Evolutionary conservation across 2,888 invertebrate species (phyloP).

Genomic region (Perizoma flavofasciatum): DNA sequence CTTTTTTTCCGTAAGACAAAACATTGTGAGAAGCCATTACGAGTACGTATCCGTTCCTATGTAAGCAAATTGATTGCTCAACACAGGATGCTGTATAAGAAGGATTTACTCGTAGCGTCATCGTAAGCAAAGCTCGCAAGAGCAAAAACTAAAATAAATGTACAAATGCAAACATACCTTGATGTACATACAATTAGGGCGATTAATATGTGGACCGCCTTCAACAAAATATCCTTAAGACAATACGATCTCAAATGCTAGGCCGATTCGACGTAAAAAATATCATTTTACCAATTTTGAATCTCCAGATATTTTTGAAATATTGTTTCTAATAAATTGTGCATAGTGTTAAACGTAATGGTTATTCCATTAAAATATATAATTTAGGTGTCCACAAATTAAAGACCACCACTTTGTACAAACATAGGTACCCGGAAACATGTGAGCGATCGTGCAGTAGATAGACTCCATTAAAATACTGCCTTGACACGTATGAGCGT

Average conservation of each 20-base stretch:
- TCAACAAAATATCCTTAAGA: too few species aligned
- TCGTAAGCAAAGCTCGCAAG: conserved; percentile 34
- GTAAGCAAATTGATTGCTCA: conserved; percentile 21
- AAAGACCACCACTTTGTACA: conserved; percentile 18
- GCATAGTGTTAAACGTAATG: too few species aligned
- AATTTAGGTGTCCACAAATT: too few species aligned
- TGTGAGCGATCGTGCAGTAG: conserved; percentile 38
- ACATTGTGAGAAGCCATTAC: conserved; percentile 36
- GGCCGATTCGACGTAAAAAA: too few species aligned
- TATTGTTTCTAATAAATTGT: too few species aligned
- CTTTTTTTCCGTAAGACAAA: conserved; percentile 32
- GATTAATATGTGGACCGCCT: too few species aligned
- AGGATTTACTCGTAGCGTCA: conserved; percentile 33
- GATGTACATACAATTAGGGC: too few species aligned
- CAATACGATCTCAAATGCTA: too few species aligned
- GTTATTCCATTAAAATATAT: too few species aligned
- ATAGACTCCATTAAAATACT: conserved; percentile 36
- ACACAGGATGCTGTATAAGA: conserved; percentile 26
- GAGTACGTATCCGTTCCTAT: conserved; percentile 36
- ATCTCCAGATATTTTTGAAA: too few species aligned
- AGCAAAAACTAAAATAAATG: conserved; percentile 42
- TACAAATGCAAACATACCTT: conserved; percentile 46
- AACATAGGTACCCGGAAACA: conserved; percentile 61
- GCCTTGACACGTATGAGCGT: conserved; percentile 67
- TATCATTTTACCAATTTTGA: too few species aligned